These are phyloP conservation scores for Antheraea yamamai DNA, from an alignment of 2,888 invertebrate species.

Conservation along the genomic window DNA sequence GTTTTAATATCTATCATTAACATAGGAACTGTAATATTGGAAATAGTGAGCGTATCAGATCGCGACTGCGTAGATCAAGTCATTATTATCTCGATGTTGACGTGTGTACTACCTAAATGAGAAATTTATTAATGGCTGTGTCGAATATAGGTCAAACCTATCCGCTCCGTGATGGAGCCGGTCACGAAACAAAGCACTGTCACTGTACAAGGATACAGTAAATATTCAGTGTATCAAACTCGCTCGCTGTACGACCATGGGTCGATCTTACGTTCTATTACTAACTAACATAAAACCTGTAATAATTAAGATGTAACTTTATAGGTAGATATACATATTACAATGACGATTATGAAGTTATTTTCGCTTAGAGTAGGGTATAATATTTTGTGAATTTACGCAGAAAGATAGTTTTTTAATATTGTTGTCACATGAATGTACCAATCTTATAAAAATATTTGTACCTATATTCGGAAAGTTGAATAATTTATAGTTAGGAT, in stretches of 20 bases:
- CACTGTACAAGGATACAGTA: neutral
- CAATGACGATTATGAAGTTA: constrained; percentile 71
- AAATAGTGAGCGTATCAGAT: neutral
- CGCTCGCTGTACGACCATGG: constrained; percentile 6
- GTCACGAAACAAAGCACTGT: constrained; percentile 5
- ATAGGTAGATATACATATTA: constrained; percentile 59
- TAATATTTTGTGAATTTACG: constrained; percentile 80
- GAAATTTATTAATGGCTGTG: constrained; percentile 66
- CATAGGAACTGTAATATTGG: neutral
- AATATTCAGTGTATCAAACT: neutral
- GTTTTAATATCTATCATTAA: neutral
- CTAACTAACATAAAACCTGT: constrained; percentile 65
- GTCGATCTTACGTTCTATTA: constrained; percentile 27
- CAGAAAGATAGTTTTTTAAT: constrained; percentile 82
- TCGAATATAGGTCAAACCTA: constrained; percentile 58
- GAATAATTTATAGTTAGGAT: constrained; percentile 81
- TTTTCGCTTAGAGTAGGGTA: constrained; percentile 80
- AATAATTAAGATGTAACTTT: constrained; percentile 68
- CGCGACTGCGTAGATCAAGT: neutral
- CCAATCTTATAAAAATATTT: constrained; percentile 78
- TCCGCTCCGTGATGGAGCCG: constrained; percentile 20
- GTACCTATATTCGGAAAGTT: constrained; percentile 80
- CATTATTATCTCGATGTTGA: constrained; percentile 33
- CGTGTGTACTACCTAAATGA: constrained; percentile 46
- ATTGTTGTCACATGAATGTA: constrained; percentile 82